phyloP scores from a whole-genome alignment of 2,797 vertebrate species.

The Thamnophis elegans region DNA sequence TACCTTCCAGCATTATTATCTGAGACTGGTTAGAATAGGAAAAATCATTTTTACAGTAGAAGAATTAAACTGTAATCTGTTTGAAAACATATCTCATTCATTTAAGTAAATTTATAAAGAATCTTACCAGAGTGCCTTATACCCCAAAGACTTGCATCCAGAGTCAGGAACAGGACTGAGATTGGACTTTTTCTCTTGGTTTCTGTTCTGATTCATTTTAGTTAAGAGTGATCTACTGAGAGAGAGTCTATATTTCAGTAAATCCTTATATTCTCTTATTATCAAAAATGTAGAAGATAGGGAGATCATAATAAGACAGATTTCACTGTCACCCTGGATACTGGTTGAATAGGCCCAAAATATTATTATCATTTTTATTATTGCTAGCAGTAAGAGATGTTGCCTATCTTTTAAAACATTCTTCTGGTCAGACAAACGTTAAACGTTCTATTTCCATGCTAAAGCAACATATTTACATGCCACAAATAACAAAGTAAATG shows the following conservation, averaged over 20 bases:
- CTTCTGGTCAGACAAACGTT: slow-evolving; percentile 44
- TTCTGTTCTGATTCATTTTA: neutral
- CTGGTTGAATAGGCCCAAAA: neutral
- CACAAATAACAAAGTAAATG: slow-evolving; percentile 76
- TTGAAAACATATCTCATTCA: neutral
- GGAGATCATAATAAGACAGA: neutral
- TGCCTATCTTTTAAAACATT: slow-evolving; percentile 49
- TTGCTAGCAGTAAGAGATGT: neutral
- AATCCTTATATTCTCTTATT: neutral
- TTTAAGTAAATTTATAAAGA: neutral
- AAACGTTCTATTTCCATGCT: slow-evolving; percentile 56
- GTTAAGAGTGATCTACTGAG: neutral
- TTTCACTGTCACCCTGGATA: neutral
- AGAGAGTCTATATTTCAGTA: neutral
- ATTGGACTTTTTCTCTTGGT: neutral
- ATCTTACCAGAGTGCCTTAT: neutral
- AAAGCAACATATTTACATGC: slow-evolving; percentile 72
- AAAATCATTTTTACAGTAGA: neutral
- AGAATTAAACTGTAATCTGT: neutral
- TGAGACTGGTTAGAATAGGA: neutral
- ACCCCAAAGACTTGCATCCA: neutral
- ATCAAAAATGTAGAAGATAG: neutral
- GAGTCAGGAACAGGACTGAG: neutral
- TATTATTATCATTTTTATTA: neutral
- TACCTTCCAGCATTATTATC: neutral